These are phyloP conservation scores for Triplophysa rosa DNA, from an alignment of 2,113 vertebrate species.

Conservation along the genomic window DNA sequence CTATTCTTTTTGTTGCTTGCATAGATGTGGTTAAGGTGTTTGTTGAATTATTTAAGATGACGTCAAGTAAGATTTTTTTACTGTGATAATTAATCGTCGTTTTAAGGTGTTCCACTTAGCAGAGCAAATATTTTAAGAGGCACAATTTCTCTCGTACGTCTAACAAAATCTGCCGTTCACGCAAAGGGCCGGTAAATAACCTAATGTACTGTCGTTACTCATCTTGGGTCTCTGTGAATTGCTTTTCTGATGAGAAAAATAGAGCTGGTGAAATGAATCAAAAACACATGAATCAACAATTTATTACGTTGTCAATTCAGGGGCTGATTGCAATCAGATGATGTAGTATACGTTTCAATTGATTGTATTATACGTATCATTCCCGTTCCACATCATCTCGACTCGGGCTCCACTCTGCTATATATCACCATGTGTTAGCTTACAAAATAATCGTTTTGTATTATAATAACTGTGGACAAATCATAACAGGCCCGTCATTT, in stretches of 20 bases:
- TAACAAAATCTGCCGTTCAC: neutral
- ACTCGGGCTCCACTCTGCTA: neutral
- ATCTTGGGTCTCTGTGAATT: neutral
- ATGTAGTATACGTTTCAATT: slow-evolving; percentile 2
- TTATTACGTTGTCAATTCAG: slow-evolving; percentile 14
- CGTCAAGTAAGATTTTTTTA: neutral
- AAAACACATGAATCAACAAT: slow-evolving; percentile 25
- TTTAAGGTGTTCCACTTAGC: neutral
- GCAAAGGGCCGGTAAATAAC: neutral
- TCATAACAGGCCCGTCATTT: neutral
- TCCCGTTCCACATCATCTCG: neutral
- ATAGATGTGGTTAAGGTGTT: neutral
- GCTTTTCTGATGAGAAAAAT: slow-evolving; percentile 12
- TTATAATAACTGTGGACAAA: neutral
- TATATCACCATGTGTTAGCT: neutral
- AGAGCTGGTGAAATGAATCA: slow-evolving; percentile 12
- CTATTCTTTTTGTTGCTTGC: neutral
- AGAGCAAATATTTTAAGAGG: neutral
- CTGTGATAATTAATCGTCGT: neutral
- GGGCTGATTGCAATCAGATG: slow-evolving; percentile 21
- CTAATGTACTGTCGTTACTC: neutral
- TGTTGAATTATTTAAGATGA: neutral
- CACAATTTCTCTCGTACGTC: neutral
- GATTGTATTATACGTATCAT: slow-evolving; percentile 2
- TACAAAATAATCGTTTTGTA: neutral